These are phyloP conservation scores for Vollenhovia emeryi DNA, from an alignment of 1,140 invertebrate species.

Conservation along the genomic window DNA sequence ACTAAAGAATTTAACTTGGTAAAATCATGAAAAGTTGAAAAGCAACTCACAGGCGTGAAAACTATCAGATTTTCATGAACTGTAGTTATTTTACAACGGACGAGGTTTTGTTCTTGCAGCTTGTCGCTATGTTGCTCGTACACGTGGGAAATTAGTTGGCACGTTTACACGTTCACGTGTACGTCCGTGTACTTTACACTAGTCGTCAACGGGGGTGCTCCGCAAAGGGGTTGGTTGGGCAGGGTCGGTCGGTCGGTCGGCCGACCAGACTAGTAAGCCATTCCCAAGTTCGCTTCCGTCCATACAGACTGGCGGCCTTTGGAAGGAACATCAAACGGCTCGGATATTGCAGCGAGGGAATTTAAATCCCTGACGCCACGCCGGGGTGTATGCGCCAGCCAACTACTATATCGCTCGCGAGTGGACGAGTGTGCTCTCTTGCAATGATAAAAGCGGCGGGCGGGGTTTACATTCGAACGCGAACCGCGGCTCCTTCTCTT, in stretches of 20 bases:
- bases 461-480: conserved; percentile 6
- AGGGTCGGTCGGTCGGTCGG: conserved; percentile 37
- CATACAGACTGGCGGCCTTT: conserved; percentile 65
- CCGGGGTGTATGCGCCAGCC: background rate
- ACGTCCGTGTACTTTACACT: conserved; percentile 46
- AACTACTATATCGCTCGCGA: conserved; percentile 10
- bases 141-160: background rate
- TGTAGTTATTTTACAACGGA: background rate
- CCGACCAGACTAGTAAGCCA: conserved; percentile 62
- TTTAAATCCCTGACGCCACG: conserved; percentile 73
- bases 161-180: background rate
- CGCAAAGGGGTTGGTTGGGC: conserved; percentile 12
- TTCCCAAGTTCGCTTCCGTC: conserved; percentile 72
- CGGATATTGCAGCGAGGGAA: conserved; percentile 74
- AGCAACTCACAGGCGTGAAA: background rate
- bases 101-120: background rate
- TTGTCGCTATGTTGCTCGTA: conserved; percentile 49
- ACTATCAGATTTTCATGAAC: background rate
- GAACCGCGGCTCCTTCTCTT: background rate
- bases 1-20: background rate
- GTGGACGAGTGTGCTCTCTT: conserved; percentile 46
- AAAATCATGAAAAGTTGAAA: background rate
- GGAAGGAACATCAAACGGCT: conserved; percentile 74
- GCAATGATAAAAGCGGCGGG: conserved; percentile 23
- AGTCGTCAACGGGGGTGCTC: conserved; percentile 39